phyloP scores from a whole-genome alignment of 2,888 invertebrate genomes.

The Dermolepida albohirtum region DNA sequence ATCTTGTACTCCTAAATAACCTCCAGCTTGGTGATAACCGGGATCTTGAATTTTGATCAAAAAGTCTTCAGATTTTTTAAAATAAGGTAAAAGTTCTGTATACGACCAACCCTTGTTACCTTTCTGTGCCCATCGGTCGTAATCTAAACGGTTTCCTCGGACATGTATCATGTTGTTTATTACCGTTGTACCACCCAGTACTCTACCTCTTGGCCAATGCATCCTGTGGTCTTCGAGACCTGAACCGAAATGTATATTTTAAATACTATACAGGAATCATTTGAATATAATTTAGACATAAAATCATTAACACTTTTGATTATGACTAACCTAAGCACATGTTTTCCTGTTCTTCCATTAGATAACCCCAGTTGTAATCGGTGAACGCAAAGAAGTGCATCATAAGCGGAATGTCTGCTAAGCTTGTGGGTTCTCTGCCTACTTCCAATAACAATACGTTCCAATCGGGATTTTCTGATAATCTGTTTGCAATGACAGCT shows the following conservation, averaged over 20 bases:
- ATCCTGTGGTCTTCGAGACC: constrained; percentile 54
- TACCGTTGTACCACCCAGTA: constrained; percentile 71
- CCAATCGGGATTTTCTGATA: constrained; percentile 65
- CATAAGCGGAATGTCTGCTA: constrained; percentile 65
- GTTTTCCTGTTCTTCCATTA: constrained; percentile 59
- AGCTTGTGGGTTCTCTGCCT: constrained; percentile 58
- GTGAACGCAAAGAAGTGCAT: constrained; percentile 67
- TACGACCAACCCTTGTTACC: constrained; percentile 81
- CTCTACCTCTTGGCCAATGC: constrained; percentile 71
- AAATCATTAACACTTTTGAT: no score
- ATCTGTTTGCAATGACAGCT: constrained; percentile 66
- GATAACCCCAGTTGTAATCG: constrained; percentile 69
- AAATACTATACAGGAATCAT: no score
- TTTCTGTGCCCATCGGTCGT: constrained; percentile 74
- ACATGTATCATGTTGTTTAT: constrained; percentile 80
- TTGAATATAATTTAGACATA: no score
- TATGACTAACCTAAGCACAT: not conserved
- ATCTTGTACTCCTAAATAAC: constrained; percentile 73
- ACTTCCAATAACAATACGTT: constrained; percentile 57
- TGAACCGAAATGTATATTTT: not conserved
- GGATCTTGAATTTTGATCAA: constrained; percentile 58
- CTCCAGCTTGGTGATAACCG: constrained; percentile 72
- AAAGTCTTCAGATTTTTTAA: constrained; percentile 65
- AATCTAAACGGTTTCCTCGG: constrained; percentile 77
- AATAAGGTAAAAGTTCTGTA: constrained; percentile 66